phyloP scores from a whole-genome alignment of 2,113 vertebrate species.

The Osmerus eperlanus region DNA sequence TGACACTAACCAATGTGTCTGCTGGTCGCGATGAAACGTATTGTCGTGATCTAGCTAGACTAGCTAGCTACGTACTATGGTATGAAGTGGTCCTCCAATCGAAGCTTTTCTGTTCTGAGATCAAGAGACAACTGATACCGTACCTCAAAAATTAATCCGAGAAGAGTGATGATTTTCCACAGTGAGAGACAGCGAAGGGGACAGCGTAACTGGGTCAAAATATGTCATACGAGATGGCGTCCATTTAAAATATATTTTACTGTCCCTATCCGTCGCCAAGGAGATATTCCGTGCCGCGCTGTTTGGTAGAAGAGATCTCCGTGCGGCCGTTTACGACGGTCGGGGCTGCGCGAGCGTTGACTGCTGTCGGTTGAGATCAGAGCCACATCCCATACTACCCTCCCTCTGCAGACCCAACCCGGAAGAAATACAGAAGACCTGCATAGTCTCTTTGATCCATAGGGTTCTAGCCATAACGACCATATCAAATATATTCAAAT shows the following conservation, averaged over 20 bases:
- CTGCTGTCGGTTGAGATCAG: conserved; percentile 51
- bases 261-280: background rate
- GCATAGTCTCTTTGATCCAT: background rate
- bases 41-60: background rate
- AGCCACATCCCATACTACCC: conserved; percentile 43
- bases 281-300: background rate
- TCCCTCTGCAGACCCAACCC: conserved; percentile 67
- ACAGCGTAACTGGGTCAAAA: conserved; percentile 19
- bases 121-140: conserved; percentile 4
- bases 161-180: conserved; percentile 10
- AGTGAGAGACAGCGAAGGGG: background rate
- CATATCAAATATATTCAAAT: too few relatives aligned
- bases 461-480: too few relatives aligned
- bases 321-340: background rate
- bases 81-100: conserved; percentile 48
- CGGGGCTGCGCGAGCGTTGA: background rate
- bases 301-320: background rate
- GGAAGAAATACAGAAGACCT: conserved; percentile 60
- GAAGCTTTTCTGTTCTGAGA: conserved; percentile 37
- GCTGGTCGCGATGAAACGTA: background rate
- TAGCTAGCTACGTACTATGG: conserved; percentile 27
- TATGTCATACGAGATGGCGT: conserved; percentile 25
- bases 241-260: conserved; percentile 27
- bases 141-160: conserved; percentile 23
- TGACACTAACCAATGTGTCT: too few relatives aligned